A percentile compares a stretch with the other conserved stretches of the same genome.
phyloP scores from a whole-genome alignment of 2,797 vertebrate genomes.

The Fistularia tabacaria region DNA sequence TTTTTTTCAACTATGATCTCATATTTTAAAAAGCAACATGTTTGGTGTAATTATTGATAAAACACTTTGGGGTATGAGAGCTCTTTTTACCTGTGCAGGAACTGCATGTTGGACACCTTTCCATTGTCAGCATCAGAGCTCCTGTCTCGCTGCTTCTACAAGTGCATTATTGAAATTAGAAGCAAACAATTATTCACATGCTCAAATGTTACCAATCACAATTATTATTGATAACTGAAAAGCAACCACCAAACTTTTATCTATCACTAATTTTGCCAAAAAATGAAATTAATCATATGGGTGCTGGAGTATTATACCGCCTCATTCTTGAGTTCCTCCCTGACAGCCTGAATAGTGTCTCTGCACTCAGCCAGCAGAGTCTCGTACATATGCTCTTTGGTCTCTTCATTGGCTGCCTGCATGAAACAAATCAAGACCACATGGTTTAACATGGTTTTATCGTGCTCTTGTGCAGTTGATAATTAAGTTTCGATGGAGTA shows the following conservation, averaged over 20 bases:
- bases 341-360: constrained; percentile 95
- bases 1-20: no score
- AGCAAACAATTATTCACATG: background rate
- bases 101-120: constrained; percentile 94
- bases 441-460: background rate
- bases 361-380: constrained; percentile 94
- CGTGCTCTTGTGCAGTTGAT: no score
- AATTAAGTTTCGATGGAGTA: no score
- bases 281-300: background rate
- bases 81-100: constrained; percentile 88
- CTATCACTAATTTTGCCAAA: background rate
- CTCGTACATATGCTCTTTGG: constrained; percentile 95
- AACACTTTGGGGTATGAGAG: background rate
- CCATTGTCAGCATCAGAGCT: constrained; percentile 82
- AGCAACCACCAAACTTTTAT: background rate
- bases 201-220: background rate
- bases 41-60: no score
- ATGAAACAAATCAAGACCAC: constrained; percentile 7
- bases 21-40: no score
- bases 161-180: background rate
- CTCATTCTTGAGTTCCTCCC: constrained; percentile 91
- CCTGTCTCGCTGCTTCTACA: constrained; percentile 90
- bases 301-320: constrained; percentile 72
- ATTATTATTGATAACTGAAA: background rate
- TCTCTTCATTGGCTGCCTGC: constrained; percentile 91